Base-by-base conservation (phyloP, 2,888 invertebrate genomes). In the Drosophila mayaguana region DNA sequence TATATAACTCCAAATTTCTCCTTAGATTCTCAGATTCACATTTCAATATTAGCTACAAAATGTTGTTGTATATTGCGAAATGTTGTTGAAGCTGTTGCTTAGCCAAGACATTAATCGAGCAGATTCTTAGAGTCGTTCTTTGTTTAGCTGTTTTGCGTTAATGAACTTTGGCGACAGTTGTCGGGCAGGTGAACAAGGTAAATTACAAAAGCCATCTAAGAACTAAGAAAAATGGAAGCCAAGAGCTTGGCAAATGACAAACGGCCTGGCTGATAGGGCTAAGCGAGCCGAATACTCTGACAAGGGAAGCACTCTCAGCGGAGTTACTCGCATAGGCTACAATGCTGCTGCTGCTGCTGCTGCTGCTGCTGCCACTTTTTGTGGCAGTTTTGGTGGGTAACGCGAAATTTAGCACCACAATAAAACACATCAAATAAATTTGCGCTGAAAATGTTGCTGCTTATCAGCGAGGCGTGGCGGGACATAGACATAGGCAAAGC, bases 351-450 rank as follows among this genome's bases (percentile, higher is more conserved):
- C 51, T 55, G 7, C 14, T 43, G 12, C 12, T 12, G 42, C 16
- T 36, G 18, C 43, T 28, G 22, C 36, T 22, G 43, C 45, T 38
- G 48, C 48, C 48, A n/a, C 38, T 38, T 59, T 46, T 59, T 74
- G 68, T 77, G 70, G 72, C 69, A 69, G 72, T 77, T 72, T 63
- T 36, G 20, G 66, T 51, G 59, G 54, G 81, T 80, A 42, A 87
- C 88, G 88, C 88, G 78, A 84, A 84, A 89, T 89, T 78, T 88
- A 89, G 80, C 85, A 82, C 64, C 73, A 89, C 85, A 89, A 85
- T 89, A 88, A 85, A 88, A 88, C 74, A 82, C 78, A 85, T 82
- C 75, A 85, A 85, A 89, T 89, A 85, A 85, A 89, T 85, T 85
- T 88, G 65, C 80, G 82, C 80, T 66, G 82, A 87, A 80, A 70